These are phyloP conservation scores for Pseudomyrmex dendroicus DNA, from an alignment of 1,140 invertebrate genomes.

Conservation along the genomic window DNA sequence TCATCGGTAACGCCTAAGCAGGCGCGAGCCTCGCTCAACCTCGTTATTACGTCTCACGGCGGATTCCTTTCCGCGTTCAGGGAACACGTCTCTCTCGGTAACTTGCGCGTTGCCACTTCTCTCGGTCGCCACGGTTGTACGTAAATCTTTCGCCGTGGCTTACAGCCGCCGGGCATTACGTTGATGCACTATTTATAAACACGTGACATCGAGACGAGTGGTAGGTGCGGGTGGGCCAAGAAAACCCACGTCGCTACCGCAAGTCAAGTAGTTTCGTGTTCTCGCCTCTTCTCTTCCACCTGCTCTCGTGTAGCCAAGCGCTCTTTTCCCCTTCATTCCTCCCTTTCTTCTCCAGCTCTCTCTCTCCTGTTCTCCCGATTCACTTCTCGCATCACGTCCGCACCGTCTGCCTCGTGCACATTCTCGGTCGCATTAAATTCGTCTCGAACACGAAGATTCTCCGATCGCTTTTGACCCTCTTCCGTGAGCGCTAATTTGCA, in stretches of 20 bases:
- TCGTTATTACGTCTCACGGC: slow-evolving; percentile 71
- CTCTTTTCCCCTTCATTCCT: neutral
- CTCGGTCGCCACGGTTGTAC: slow-evolving; percentile 68
- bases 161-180: slow-evolving; percentile 80
- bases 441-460: neutral
- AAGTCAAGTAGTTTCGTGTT: slow-evolving; percentile 63
- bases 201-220: slow-evolving; percentile 80
- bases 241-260: slow-evolving; percentile 67
- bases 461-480: slow-evolving; percentile 13
- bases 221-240: slow-evolving; percentile 81
- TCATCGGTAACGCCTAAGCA: slow-evolving; percentile 68
- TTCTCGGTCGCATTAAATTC: slow-evolving; percentile 53
- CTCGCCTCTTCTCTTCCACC: slow-evolving; percentile 73
- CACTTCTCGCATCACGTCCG: slow-evolving; percentile 18
- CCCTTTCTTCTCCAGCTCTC: slow-evolving; percentile 9
- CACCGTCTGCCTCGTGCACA: slow-evolving; percentile 1
- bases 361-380: neutral
- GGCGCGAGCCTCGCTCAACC: slow-evolving; percentile 64
- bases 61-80: slow-evolving; percentile 82
- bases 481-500: neutral
- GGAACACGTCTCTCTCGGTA: slow-evolving; percentile 57
- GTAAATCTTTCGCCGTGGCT: slow-evolving; percentile 81
- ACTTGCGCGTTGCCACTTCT: neutral
- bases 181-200: slow-evolving; percentile 84
- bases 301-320: slow-evolving; percentile 63